A percentile compares a stretch with the other conserved stretches of the same genome.
Conservation (phyloP, 2,113 vertebrate species). For the Mirza zaza region DNA sequence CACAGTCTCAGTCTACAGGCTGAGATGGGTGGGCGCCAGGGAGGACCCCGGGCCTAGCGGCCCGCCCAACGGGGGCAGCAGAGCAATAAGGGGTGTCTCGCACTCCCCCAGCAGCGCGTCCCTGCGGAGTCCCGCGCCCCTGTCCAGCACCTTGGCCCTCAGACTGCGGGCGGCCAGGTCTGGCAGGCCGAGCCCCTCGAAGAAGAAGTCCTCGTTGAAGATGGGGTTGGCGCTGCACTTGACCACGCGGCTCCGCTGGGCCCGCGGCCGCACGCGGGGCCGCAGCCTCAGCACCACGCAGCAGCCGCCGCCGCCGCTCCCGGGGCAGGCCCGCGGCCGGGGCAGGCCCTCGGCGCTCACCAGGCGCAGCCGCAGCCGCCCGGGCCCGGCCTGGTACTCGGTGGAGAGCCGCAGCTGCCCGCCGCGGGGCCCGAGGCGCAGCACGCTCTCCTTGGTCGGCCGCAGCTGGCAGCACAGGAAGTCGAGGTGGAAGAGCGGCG, state of each 20-base stretch:
- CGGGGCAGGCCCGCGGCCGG: conserved; percentile 5
- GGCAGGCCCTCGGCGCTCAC: conserved; percentile 80
- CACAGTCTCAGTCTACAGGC: background rate
- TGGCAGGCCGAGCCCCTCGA: conserved; percentile 66
- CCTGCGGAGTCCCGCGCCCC: conserved; percentile 69
- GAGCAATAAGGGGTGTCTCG: conserved; percentile 59
- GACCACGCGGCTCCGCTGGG: conserved; percentile 78
- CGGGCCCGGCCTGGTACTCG: conserved; percentile 67
- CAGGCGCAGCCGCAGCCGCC: conserved; percentile 77
- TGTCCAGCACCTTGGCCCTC: conserved; percentile 77
- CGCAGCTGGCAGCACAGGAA: conserved; percentile 62
- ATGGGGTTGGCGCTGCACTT: conserved; percentile 78
- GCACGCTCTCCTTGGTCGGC: conserved; percentile 72
- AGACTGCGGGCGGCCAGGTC: conserved; percentile 71
- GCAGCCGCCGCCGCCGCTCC: conserved; percentile 73
- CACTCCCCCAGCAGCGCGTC: conserved; percentile 76
- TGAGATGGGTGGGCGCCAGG: conserved; percentile 29
- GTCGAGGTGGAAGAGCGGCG: conserved; percentile 74
- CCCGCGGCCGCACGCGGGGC: conserved; percentile 52
- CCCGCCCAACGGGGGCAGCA: conserved; percentile 66
- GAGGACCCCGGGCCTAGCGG: background rate
- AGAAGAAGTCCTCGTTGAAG: conserved; percentile 85
- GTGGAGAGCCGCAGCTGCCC: conserved; percentile 76
- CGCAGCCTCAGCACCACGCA: conserved; percentile 75
- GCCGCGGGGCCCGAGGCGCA: conserved; percentile 71